Base-by-base conservation (phyloP, 2,888 invertebrate genomes). In the Chaetogeoica ovagalla region DNA sequence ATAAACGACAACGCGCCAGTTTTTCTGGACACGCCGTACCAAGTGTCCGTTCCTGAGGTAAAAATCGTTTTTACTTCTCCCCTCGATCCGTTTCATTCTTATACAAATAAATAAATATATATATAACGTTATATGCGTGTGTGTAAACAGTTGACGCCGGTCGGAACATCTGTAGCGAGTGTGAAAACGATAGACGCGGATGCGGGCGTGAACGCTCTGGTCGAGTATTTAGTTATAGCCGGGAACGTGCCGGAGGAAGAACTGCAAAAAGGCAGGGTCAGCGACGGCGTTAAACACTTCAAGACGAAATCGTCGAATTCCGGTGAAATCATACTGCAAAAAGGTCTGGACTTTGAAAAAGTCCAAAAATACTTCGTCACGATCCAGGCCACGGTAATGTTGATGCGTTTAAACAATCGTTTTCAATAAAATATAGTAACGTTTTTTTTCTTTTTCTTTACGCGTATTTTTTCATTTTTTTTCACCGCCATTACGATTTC, bases 1-100 rank as follows among this genome's bases (percentile, higher is more conserved):
- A 91, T 95, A 86, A 95, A 96, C 86, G 95, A 96, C 87, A 96
- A 96, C 87, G 91, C 92, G 75, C 95, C 95, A 48, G 89, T 91
- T 85, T 95, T 96, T 87, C 89, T 93, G 85, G 93, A 92, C 85
- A 91, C 92, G 82, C 94, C 95, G 69, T 95, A 95, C 86, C 92
- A 93, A 87, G 91, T 93, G 81, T 92, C 90, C 82, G 92, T 95
- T 83, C 92, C 95, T 52, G 95, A 96, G 92, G 95, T 95, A 88
- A 59, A 9, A 52, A 52, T 52, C 9, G 17, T 57, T 37, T 19
- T 79, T 39, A 48, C 6, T n/a, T 2, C 39, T n/a, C 4, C 30
- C 30, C 30, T n/a, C n/a, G n/a, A n/a, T n/a, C n/a, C n/a, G n/a
- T n/a, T n/a, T n/a, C n/a, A n/a, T n/a, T n/a, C n/a, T n/a, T n/a